A percentile compares a stretch with the other conserved stretches of the same genome.
phyloP scores from a whole-genome alignment of 2,888 invertebrate species.

The Drepanosiphum platanoidis region DNA sequence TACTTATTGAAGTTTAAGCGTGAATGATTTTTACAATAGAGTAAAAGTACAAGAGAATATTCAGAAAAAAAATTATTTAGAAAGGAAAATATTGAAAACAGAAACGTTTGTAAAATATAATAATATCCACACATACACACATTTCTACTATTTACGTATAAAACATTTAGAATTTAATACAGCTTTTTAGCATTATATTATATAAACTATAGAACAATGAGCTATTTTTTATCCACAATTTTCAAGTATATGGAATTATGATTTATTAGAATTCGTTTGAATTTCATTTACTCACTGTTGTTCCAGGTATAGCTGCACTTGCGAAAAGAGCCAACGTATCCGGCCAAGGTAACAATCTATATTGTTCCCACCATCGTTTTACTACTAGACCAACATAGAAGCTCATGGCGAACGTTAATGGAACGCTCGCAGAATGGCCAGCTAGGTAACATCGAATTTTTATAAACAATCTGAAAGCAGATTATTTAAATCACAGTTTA shows the following conservation, averaged over 20 bases:
- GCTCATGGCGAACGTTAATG: constrained; percentile 94
- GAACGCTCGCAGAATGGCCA: constrained; percentile 88
- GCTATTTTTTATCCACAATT: too few relatives aligned
- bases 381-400: constrained; percentile 94
- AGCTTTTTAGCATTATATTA: too few relatives aligned
- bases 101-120: too few relatives aligned
- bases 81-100: too few relatives aligned
- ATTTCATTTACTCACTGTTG: constrained; percentile 75
- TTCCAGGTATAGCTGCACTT: constrained; percentile 88
- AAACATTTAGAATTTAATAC: too few relatives aligned
- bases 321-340: constrained; percentile 92
- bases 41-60: too few relatives aligned
- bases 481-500: background rate
- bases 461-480: constrained; percentile 82
- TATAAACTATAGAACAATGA: too few relatives aligned
- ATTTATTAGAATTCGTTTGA: constrained; percentile 65
- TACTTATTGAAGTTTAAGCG: background rate
- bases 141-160: too few relatives aligned
- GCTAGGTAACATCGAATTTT: constrained; percentile 86
- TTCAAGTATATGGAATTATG: too few relatives aligned
- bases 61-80: too few relatives aligned
- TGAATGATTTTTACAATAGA: too few relatives aligned
- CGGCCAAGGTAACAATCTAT: constrained; percentile 91
- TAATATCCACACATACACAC: too few relatives aligned
- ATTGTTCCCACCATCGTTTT: constrained; percentile 96